Conservation (phyloP, 2,797 vertebrate genomes). For the Hypotaenidia okinawae region DNA sequence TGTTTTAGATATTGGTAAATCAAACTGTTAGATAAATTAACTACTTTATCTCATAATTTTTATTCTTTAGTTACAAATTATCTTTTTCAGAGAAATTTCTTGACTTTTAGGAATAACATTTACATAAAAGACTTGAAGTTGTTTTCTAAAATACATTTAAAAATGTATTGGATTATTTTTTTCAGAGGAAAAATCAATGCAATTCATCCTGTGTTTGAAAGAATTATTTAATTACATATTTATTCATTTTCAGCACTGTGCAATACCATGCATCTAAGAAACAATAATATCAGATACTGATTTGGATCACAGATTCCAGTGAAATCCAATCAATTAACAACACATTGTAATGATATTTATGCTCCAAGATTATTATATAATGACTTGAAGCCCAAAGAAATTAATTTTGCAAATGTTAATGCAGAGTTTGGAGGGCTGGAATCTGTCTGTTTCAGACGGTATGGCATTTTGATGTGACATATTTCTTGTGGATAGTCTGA, state of each 20-base stretch:
- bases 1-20: neutral
- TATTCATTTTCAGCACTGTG: neutral
- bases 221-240: slow-evolving; percentile 28
- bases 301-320: neutral
- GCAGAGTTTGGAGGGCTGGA: neutral
- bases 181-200: neutral
- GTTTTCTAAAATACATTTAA: slow-evolving; percentile 16
- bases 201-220: neutral
- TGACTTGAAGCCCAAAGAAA: neutral
- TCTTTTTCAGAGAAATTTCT: neutral
- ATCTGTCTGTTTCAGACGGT: neutral
- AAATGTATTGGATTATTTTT: slow-evolving; percentile 28
- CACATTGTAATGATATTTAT: neutral
- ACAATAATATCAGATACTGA: neutral
- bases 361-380: neutral
- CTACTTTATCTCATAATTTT: neutral
- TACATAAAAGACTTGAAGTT: neutral
- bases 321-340: slow-evolving; percentile 1
- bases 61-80: neutral
- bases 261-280: neutral
- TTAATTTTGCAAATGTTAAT: slow-evolving; percentile 24
- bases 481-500: neutral
- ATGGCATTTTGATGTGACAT: neutral
- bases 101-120: neutral
- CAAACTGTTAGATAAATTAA: slow-evolving; percentile 37